phyloP scores from a whole-genome alignment of 1,140 invertebrate species.

The Callitettix versicolor region DNA sequence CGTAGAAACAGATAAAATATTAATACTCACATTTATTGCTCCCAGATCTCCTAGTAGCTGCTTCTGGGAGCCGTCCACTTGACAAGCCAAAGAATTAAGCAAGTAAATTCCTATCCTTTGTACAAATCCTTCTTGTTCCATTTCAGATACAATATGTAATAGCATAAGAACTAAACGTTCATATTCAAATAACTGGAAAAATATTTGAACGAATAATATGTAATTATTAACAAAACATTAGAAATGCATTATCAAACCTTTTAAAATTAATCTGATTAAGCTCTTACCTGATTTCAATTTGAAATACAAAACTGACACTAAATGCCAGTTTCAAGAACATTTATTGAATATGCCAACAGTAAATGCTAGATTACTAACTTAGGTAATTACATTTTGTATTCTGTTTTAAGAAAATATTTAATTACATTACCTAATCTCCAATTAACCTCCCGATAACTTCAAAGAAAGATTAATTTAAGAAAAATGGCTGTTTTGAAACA shows the following conservation, averaged over 20 bases:
- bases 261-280: too few species aligned
- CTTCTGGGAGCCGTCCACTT: constrained; percentile 88
- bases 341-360: too few species aligned
- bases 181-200: constrained; percentile 77
- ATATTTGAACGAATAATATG: constrained; percentile 14
- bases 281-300: too few species aligned
- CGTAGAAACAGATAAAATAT: too few species aligned
- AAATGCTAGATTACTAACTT: too few species aligned
- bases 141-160: constrained; percentile 67
- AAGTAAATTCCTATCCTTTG: constrained; percentile 90
- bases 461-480: too few species aligned
- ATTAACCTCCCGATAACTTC: too few species aligned
- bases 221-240: not conserved
- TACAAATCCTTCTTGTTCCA: constrained; percentile 80
- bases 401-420: too few species aligned
- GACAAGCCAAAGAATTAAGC: constrained; percentile 89
- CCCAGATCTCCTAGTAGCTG: constrained; percentile 79
- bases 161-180: constrained; percentile 76
- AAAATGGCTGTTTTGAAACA: too few species aligned
- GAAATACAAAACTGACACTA: not conserved
- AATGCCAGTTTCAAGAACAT: not conserved
- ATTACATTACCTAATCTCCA: too few species aligned
- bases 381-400: too few species aligned
- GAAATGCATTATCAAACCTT: too few species aligned
- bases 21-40: constrained; percentile 62